A percentile compares a stretch with the other conserved stretches of the same genome.
phyloP scores from a whole-genome alignment of 2,113 vertebrate species.

The Nycticorax nycticorax region DNA sequence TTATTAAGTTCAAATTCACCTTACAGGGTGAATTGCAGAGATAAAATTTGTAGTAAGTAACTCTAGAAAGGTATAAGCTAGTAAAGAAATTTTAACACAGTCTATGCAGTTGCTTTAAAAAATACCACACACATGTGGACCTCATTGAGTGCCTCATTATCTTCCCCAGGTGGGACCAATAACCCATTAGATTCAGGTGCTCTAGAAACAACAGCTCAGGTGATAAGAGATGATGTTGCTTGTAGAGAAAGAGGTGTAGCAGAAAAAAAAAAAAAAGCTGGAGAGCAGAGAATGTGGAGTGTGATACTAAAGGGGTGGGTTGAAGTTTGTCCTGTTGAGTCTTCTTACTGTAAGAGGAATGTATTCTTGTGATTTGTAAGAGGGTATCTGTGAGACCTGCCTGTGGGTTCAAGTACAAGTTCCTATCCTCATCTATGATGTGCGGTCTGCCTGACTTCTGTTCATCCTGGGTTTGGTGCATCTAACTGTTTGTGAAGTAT shows the following conservation, averaged over 20 bases:
- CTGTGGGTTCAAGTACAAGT: neutral
- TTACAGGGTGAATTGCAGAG: neutral
- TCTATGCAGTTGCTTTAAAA: neutral
- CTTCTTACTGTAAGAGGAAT: neutral
- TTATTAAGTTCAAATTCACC: neutral
- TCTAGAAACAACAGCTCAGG: neutral
- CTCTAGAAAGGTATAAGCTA: neutral
- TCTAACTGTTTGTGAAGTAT: neutral
- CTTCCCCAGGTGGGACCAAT: neutral
- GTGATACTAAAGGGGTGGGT: fast-evolving
- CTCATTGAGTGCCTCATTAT: neutral
- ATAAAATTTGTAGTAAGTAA: neutral
- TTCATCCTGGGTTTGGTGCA: neutral
- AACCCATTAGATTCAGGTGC: neutral
- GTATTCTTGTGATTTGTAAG: neutral
- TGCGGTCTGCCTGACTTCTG: neutral
- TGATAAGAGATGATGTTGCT: too few species aligned
- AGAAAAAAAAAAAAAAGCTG: too few species aligned
- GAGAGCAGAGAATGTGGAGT: fast-evolving
- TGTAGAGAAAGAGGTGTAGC: fast-evolving
- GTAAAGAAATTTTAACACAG: neutral
- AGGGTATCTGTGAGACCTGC: fast-evolving
- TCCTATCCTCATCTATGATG: fast-evolving
- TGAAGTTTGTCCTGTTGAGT: neutral
- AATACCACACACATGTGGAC: neutral